phyloP scores from a whole-genome alignment of 1,140 invertebrate species.

The Chionoecetes opilio region DNA sequence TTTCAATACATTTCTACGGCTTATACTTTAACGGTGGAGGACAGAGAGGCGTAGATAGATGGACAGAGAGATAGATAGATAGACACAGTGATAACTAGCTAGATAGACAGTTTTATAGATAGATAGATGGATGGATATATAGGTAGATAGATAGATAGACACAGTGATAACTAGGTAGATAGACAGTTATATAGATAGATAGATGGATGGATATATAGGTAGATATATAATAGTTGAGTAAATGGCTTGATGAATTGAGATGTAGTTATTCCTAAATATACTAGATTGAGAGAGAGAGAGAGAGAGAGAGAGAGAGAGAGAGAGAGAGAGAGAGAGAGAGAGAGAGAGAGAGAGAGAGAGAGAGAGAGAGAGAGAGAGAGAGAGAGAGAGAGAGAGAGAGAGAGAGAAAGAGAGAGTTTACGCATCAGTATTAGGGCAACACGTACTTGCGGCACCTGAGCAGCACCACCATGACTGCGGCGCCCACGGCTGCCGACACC shows the following conservation, averaged over 20 bases:
- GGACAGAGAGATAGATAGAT: too few relatives aligned
- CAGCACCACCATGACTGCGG: constrained; percentile 70
- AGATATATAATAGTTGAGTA: background rate
- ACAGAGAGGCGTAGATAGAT: too few relatives aligned
- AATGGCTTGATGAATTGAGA: background rate
- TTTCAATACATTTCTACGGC: background rate
- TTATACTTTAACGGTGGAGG: too few relatives aligned
- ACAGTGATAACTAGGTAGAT: background rate
- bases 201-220: background rate
- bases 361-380: background rate
- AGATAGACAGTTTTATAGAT: too few relatives aligned
- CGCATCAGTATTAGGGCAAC: too few relatives aligned
- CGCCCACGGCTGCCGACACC: constrained; percentile 65
- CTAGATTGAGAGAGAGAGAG: too few relatives aligned
- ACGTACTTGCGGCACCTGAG: constrained; percentile 75
- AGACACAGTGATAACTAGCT: too few relatives aligned
- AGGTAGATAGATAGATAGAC: too few relatives aligned
- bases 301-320: too few relatives aligned
- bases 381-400: constrained; percentile 40
- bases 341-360: background rate
- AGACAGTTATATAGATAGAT: background rate
- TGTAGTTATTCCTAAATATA: too few relatives aligned
- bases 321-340: background rate
- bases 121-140: too few relatives aligned
- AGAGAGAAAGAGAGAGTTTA: background rate